These are phyloP conservation scores for Microctenopoma lineatum DNA, from an alignment of 2,797 vertebrate genomes.

Conservation along the genomic window DNA sequence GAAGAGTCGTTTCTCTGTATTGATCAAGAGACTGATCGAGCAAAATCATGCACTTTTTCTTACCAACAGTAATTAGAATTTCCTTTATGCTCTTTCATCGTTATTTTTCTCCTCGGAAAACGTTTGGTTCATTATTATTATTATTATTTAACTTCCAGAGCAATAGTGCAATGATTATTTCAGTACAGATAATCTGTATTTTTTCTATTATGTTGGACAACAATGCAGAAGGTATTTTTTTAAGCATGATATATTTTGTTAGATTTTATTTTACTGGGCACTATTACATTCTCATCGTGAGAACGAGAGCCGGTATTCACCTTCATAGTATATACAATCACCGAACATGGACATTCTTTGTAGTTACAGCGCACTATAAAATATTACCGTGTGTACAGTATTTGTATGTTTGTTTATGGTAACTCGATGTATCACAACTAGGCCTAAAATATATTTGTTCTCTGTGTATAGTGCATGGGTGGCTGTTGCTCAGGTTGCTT, in stretches of 20 bases:
- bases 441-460: conserved; percentile 49
- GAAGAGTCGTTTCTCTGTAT: conserved; percentile 51
- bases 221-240: conserved; percentile 84
- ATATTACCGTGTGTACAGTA: conserved; percentile 54
- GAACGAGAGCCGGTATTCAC: conserved; percentile 36
- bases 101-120: conserved; percentile 19
- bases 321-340: conserved; percentile 35
- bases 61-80: conserved; percentile 75
- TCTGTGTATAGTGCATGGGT: conserved; percentile 72
- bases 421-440: conserved; percentile 54
- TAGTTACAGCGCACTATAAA: conserved; percentile 32
- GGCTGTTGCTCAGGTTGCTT: conserved; percentile 65
- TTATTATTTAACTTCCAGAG: conserved; percentile 80
- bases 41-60: conserved; percentile 87
- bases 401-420: conserved; percentile 69
- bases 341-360: conserved; percentile 49
- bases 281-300: conserved; percentile 52
- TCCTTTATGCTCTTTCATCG: conserved; percentile 41
- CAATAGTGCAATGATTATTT: conserved; percentile 87
- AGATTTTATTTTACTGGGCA: conserved; percentile 60
- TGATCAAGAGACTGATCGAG: conserved; percentile 63
- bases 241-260: conserved; percentile 79
- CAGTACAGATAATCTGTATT: conserved; percentile 84
- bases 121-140: conserved; percentile 34
- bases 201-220: conserved; percentile 79